A percentile compares a stretch with the other conserved stretches of the same genome.
Evolutionary conservation across 1,140 invertebrate species (phyloP).

Genomic region (Tribolium castaneum): DNA sequence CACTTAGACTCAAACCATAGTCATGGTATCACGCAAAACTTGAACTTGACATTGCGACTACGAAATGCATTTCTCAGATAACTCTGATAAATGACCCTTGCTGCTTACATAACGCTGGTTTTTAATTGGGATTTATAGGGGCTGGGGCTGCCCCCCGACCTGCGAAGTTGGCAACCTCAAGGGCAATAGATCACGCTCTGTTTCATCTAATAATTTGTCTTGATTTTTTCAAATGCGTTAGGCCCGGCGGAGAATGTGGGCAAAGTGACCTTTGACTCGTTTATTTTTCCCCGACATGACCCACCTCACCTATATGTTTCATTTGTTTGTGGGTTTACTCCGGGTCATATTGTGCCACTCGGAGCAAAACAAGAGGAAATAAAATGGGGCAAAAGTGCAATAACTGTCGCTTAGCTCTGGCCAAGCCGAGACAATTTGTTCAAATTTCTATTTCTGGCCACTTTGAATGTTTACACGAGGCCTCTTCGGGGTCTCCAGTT

Average conservation of each 20-base stretch:
- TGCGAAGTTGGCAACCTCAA: neutral
- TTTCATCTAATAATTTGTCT: neutral
- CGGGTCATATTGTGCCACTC: neutral
- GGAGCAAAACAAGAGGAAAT: neutral
- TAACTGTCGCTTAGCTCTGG: neutral
- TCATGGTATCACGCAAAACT: slow-evolving; percentile 5
- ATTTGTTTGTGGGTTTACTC: neutral
- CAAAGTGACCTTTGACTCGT: neutral
- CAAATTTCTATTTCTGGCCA: neutral
- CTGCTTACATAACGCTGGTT: neutral
- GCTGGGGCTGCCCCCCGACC: neutral
- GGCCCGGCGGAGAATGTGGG: neutral
- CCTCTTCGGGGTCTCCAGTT: neutral
- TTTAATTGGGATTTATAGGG: neutral
- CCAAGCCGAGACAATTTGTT: neutral
- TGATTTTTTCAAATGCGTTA: neutral
- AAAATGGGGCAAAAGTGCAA: neutral
- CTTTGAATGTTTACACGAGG: neutral
- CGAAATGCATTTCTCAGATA: slow-evolving; percentile 28
- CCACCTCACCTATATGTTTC: neutral
- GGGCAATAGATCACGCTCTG: neutral
- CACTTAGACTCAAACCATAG: neutral
- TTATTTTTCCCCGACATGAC: neutral
- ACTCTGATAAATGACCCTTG: slow-evolving; percentile 24
- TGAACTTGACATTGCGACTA: slow-evolving; percentile 23